A percentile compares a stretch with the other conserved stretches of the same genome.
These are phyloP conservation scores for Pemphigus obesinymphae DNA, from an alignment of 1,140 invertebrate species.

Conservation along the genomic window DNA sequence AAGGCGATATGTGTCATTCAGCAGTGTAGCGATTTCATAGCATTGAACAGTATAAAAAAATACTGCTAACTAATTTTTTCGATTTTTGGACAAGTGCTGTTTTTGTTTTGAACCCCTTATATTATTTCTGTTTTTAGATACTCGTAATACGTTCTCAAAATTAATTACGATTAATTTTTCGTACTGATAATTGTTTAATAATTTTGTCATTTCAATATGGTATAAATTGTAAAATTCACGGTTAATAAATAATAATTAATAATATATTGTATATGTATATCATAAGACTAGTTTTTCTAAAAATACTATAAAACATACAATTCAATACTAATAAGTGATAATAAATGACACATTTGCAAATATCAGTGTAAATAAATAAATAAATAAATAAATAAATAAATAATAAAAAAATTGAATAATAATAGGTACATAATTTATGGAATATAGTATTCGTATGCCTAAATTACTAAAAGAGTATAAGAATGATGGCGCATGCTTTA, in stretches of 20 bases:
- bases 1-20: no score
- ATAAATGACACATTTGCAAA: background rate
- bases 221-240: background rate
- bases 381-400: slow-evolving; percentile 1
- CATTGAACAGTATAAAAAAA: no score
- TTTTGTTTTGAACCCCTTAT: no score
- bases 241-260: background rate
- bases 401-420: background rate
- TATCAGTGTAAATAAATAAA: background rate
- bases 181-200: background rate
- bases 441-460: no score
- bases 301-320: background rate
- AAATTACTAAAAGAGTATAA: background rate
- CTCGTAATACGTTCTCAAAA: no score
- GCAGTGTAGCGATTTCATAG: no score
- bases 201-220: background rate
- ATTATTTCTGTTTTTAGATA: no score
- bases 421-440: background rate
- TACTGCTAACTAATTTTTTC: no score
- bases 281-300: slow-evolving; percentile 1
- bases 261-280: background rate
- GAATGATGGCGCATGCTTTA: background rate
- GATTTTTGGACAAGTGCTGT: no score
- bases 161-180: no score
- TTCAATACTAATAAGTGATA: background rate